Base-by-base conservation (phyloP, 2,888 invertebrate species). In the Mamestra brassicae region DNA sequence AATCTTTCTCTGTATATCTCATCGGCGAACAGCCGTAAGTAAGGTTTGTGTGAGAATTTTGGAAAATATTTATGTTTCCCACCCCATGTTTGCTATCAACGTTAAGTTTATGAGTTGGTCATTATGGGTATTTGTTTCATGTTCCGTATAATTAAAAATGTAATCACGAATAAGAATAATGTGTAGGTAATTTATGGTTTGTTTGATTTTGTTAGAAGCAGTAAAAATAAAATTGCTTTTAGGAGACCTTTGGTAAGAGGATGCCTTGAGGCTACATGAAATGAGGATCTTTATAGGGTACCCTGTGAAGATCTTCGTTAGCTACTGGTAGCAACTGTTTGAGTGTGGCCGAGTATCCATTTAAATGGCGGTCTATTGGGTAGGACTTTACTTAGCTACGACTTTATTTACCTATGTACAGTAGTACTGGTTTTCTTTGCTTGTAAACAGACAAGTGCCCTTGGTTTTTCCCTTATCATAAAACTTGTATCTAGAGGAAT, bases 91-190 rank as follows among this genome's bases (percentile, higher is more conserved):
- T 61, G 57, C 57, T 36, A 42, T 42, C 36, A 69, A 72, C 66
- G 54, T 73, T 63, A 70, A 66, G n/a, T 69, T 76, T 81, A 80
- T 63, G 71, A 54, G 47, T 42, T 54, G 60, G 57, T 55, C 57
- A 64, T 80, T 71, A 76, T 15, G 68, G 64, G 61, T 78, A 71
- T 71, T 71, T 52, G 45, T 67, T 71, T 42, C 38, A 17, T 74
- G 57, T 61, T 61, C 8, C 64, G 42, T 67, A 45, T 67, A 63
- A 66, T 76, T 68, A 69, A 66, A 70, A 75, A 63, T 50, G 66
- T 75, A 70, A 74, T 80, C 36, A 60, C 34, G 17, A 38, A 66
- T 54, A 58, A 57, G 26, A 74, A 70, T 74, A 55, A 74, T 58
- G 11, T 50, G 54, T 47, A 50, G 17, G 61, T 50, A 42, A 69